Base-by-base conservation (phyloP, 1,140 invertebrate genomes). In the Euschistus heros region DNA sequence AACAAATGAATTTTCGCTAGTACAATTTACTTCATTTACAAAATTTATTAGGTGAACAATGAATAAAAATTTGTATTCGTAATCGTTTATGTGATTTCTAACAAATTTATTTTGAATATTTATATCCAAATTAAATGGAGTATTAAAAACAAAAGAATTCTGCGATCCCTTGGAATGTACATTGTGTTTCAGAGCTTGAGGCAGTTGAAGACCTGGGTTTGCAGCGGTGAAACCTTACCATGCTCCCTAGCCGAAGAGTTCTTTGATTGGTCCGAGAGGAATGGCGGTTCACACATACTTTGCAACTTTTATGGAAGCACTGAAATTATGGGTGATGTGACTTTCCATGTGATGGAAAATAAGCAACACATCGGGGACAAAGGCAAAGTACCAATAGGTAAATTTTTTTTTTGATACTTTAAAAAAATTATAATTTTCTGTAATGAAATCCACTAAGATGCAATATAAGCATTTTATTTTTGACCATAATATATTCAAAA, bases 261-360 rank as follows among this genome's bases (percentile, higher is more conserved):
- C 75, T 91, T 88, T 72, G 73, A 78, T 24, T 80, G 81, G 66
- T 92, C 91, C 66, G 71, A 76, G 5, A 74, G 78, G 62, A 76
- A 78, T 42, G 26, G 6, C 0, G 54, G 37, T 2, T 74, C 77
- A 0, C 82, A 84, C 65, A 77, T 79, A 17, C 73, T 93, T 10
- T 88, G 85, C 57, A 94, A 94, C 72, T 92, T 92, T 73, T 94
- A 93, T 70, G 91, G 91, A 0, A 92, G 89, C 67, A 93, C 91
- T 0, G 91, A 94, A 75, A 83, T 90, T 14, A 88, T 89, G 86
- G 88, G 86, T 0, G 88, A 91, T 72, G 87, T 91, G 4, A 88
- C 87, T 0, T 89, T 81, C 70, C 80, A 84, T 62, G 69, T 80
- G 2, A 75, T 86, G 14, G 73, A 68, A 2, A 73, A 72, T 10